Conservation (phyloP, 2,113 vertebrate genomes). For the Chloropsis cyanopogon region DNA sequence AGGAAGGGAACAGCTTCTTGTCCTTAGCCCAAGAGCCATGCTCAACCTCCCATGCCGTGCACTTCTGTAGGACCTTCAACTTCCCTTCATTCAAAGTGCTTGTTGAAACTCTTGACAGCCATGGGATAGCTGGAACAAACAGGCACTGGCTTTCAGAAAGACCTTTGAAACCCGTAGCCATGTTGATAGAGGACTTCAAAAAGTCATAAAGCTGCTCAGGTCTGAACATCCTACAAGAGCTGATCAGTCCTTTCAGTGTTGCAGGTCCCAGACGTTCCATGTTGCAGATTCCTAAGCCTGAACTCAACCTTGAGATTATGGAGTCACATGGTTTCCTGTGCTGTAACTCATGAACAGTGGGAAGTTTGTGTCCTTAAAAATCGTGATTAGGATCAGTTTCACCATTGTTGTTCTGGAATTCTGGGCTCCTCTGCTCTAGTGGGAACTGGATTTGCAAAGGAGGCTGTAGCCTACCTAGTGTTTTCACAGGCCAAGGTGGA, state of each 20-base stretch:
- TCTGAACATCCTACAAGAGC: background rate
- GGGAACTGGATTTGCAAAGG: background rate
- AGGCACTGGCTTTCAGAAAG: background rate
- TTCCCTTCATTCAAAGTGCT: background rate
- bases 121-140: background rate
- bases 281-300: background rate
- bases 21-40: background rate
- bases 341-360: background rate
- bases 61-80: background rate
- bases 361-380: background rate
- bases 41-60: rapidly evolving
- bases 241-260: background rate
- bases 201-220: background rate
- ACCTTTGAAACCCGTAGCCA: background rate
- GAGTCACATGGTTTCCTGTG: rapidly evolving
- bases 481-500: background rate
- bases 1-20: background rate
- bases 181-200: background rate
- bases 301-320: background rate
- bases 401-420: background rate
- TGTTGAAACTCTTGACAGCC: background rate
- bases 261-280: background rate
- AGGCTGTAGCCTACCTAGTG: background rate
- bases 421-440: background rate
- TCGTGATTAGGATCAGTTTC: background rate